Percentiles rank a stretch among this genome's conserved stretches.
Conservation (phyloP, 53 echinoderm and acorn worm genomes). For the Actinopyga echinites region DNA sequence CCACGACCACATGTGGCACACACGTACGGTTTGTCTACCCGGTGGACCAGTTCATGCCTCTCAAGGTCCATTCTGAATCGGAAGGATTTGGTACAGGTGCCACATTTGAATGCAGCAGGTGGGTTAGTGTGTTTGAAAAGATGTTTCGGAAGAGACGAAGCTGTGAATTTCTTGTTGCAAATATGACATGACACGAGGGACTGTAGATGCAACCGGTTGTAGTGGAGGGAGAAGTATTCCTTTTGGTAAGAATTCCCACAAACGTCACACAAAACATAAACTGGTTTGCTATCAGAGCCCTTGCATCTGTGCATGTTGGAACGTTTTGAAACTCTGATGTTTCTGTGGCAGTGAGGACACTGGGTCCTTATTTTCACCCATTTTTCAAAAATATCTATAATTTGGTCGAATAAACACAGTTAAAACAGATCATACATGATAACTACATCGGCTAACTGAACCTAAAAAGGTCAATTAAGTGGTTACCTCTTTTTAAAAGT, state of each 20-base stretch:
- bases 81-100: conserved; percentile 64
- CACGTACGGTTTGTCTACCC: conserved; percentile 74
- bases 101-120: conserved; percentile 48
- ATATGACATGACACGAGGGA: conserved; percentile 53
- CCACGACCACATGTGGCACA: conserved; percentile 86
- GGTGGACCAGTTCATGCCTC: conserved; percentile 68
- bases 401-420: no score
- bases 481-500: no score
- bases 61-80: conserved; percentile 56
- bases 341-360: conserved; percentile 25
- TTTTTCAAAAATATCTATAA: no score
- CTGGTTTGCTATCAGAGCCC: conserved; percentile 23
- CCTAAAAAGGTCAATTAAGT: no score
- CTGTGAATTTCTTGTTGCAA: conserved; percentile 62
- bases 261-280: conserved; percentile 49
- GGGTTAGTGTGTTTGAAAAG: conserved; percentile 55
- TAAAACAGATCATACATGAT: no score
- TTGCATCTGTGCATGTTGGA: conserved; percentile 33
- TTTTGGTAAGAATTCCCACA: conserved; percentile 63
- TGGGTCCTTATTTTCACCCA: conserved; percentile 23
- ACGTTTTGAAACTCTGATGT: conserved; percentile 27
- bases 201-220: conserved; percentile 50
- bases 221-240: conserved; percentile 56
- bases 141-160: conserved; percentile 44
- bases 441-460: no score